Evolutionary conservation across 1,140 invertebrate genomes (phyloP), one percentile per base, ranked within the genome.

Genomic region (Eumaeus atala): DNA sequence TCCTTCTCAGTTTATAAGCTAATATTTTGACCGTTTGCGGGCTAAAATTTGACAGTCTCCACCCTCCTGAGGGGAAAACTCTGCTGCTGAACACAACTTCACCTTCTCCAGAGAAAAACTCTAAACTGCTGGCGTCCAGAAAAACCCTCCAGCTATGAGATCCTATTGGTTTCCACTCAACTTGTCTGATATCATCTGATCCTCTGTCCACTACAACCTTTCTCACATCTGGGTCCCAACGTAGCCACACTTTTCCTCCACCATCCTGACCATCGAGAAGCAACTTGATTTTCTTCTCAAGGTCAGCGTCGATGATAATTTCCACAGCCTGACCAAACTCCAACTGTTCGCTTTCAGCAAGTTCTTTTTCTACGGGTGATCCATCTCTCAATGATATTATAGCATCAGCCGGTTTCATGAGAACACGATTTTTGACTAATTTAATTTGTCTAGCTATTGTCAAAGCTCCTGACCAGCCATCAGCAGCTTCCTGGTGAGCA

Each of bases 101-200:
- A n/a, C 81, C 83, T 58, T 84, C 78, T 0, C 83, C 83, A 51
- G 81, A 86, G 59, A 86, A 86, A 35, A 86, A 49, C 51, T 86
- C 83, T 16, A 86, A 21, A 10, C 79, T 80, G 54, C 81, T 83
- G 5, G 79, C 59, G 48, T 86, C 83, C 40, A 86, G 47, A 56
- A 83, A 86, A 1, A 86, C 55, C 40, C 77, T 70, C 76, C 74
- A 83, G 4, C 54, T 48, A 1, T 44, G 37, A 0, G 66, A 66
- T 1, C 53, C 58, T 0, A 70, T 63, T 3, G 79, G 77, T 14
- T 47, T 34, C 83, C 83, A 86, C 28, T 77, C 70, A n/a, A 79
- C 79, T 56, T 81, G 74, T 21, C 83, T 67, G 0, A 82, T 48
- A 36, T 82, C 81, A 7, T 60, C 72, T 33, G 51, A 48, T 21